Evolutionary conservation across 1,140 invertebrate genomes (phyloP), one percentile per base, ranked within the genome.

Genomic region (Bombus cullumanus): DNA sequence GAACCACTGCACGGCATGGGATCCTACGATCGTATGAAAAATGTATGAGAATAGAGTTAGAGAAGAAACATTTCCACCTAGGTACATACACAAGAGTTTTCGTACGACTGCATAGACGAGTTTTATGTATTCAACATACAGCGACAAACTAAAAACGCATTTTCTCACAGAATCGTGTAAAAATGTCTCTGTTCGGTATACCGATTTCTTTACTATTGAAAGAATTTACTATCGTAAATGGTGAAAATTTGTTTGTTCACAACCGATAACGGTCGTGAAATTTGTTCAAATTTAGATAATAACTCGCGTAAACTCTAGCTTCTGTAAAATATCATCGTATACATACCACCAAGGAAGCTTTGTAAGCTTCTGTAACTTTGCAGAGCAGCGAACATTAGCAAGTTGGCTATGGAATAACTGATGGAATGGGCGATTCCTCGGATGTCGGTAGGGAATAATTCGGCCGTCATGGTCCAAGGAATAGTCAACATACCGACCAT

Each of bases 1-100:
- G 81, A 97, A 96, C 96, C 96, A 97, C 89, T 97, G 97, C 41
- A 96, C 95, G 1, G 95, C 96, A 84, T 97, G 96, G 2, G 96
- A 93, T 34, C 96, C 93, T 94, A 37, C 13, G 31, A 82, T 79
- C 15, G 77, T 77, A 66, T 22, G 47, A 84, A 69, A 74, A 41
- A 39, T 25, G 6, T 13, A 25, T 6, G n/a, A 28, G 15, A 47
- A 28, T 10, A 3, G 5, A 15, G 12, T 2, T 9, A 2, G 43
- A 22, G 5, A 64, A 9, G 15, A 43, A 43, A 28, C 22, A 22
- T n/a, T 13, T 62, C 10, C 10, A 13, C 12, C 28, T 25, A 62
- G 28, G 0, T 59, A 28, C 28, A 4, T 18, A 53, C 6, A 6
- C 18, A 0, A 62, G 28, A 62, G 10, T n/a, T 28, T 59, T 12